These are phyloP conservation scores for Lottia gigantea DNA, from an alignment of 2,888 invertebrate genomes.

Conservation along the genomic window DNA sequence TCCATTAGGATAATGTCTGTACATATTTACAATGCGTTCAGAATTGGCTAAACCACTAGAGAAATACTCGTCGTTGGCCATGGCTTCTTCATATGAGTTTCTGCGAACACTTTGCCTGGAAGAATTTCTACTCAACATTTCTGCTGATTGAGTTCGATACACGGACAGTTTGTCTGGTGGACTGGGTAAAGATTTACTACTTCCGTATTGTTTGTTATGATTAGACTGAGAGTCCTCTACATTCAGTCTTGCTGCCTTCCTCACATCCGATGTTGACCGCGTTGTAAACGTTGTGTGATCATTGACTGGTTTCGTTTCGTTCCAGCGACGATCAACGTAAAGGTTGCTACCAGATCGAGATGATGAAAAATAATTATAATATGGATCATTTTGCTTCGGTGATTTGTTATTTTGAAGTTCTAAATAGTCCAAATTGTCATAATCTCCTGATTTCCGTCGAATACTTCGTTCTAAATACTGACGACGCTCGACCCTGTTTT, in stretches of 20 bases:
- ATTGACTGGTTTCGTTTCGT: not conserved
- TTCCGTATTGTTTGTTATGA: not conserved
- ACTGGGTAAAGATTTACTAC: not conserved
- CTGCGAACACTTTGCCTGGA: conserved; percentile 7
- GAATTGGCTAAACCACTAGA: not conserved
- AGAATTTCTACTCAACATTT: not conserved
- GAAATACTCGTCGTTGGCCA: conserved; percentile 7
- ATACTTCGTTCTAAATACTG: conserved; percentile 7
- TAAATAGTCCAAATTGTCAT: not conserved
- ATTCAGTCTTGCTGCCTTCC: not conserved
- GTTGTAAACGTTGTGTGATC: not conserved
- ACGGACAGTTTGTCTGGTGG: not conserved
- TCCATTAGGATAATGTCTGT: not conserved
- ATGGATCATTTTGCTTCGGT: not conserved
- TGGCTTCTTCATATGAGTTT: conserved; percentile 14
- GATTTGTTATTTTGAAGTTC: not conserved
- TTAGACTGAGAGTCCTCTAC: not conserved
- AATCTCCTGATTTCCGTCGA: not conserved
- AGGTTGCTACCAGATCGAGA: not conserved
- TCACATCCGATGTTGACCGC: not conserved
- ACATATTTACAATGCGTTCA: not conserved
- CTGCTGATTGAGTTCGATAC: not conserved
- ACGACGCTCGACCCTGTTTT: not conserved
- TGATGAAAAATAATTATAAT: not conserved
- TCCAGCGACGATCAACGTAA: not conserved